Percentiles rank a stretch among this genome's conserved stretches.
phyloP scores from a whole-genome alignment of 2,888 invertebrate species.

The Caradrina clavipalpis region DNA sequence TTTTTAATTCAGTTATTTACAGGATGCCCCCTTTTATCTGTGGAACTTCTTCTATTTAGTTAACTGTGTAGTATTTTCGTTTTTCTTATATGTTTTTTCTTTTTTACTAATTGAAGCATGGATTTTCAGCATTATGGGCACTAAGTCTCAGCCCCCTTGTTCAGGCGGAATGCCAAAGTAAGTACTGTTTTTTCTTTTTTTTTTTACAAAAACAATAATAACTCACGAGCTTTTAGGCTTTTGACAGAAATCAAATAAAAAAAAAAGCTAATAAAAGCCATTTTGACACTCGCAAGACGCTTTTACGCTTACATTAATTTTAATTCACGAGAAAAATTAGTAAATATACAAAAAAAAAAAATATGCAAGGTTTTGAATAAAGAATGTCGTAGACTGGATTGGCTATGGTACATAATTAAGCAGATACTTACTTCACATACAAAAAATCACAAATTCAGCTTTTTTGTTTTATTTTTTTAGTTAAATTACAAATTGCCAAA shows the following conservation, averaged over 20 bases:
- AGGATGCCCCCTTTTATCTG: slow-evolving; percentile 74
- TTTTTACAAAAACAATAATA: slow-evolving; percentile 57
- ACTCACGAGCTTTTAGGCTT: slow-evolving; percentile 74
- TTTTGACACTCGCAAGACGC: slow-evolving; percentile 55
- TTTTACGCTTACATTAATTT: slow-evolving; percentile 65
- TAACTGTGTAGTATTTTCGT: slow-evolving; percentile 75
- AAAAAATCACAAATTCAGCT: slow-evolving; percentile 26
- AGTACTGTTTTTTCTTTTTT: slow-evolving; percentile 75
- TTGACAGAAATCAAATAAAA: slow-evolving; percentile 65
- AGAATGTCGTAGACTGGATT: slow-evolving; percentile 79
- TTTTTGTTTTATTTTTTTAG: slow-evolving; percentile 44
- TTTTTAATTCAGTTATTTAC: slow-evolving; percentile 84
- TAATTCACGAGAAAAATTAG: slow-evolving; percentile 45
- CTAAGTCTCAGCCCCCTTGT: slow-evolving; percentile 89
- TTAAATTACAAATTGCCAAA: slow-evolving; percentile 29
- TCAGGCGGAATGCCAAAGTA: slow-evolving; percentile 90
- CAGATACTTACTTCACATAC: slow-evolving; percentile 18
- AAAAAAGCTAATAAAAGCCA: slow-evolving; percentile 65
- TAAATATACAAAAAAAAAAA: slow-evolving; percentile 35
- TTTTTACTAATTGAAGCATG: slow-evolving; percentile 89
- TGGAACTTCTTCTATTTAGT: slow-evolving; percentile 69
- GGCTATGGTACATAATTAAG: slow-evolving; percentile 45
- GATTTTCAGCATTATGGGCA: slow-evolving; percentile 91
- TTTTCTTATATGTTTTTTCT: slow-evolving; percentile 75
- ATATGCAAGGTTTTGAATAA: slow-evolving; percentile 47